These are phyloP conservation scores for Hemithea aestivaria DNA, from an alignment of 2,888 invertebrate genomes.

Conservation along the genomic window DNA sequence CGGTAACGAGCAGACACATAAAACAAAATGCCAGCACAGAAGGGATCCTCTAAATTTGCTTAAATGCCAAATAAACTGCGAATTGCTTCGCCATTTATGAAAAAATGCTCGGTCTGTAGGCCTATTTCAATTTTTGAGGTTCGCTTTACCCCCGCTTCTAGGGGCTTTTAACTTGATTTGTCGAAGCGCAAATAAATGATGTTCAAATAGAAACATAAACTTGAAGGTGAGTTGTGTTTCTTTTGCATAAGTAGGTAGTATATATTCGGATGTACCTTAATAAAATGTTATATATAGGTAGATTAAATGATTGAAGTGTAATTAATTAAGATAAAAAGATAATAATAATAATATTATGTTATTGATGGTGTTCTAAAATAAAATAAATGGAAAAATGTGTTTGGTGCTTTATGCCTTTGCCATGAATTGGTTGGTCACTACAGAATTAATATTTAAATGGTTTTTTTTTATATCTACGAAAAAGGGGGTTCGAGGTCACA, in stretches of 20 bases:
- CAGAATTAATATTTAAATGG: no score
- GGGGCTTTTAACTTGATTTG: constrained; percentile 15
- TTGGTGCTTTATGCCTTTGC: no score
- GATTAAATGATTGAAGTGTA: no score
- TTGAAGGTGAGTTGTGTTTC: constrained; percentile 2
- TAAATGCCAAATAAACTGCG: constrained; percentile 77
- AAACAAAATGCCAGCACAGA: constrained; percentile 75
- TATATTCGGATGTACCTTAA: constrained; percentile 5
- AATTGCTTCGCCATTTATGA: constrained; percentile 73
- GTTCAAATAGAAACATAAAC: constrained; percentile 7
- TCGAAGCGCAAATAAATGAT: constrained; percentile 5
- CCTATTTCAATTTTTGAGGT: constrained; percentile 25
- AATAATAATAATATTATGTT: no score
- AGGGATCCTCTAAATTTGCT: constrained; percentile 73
- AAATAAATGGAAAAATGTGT: no score
- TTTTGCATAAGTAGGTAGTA: neutral
- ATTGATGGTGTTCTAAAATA: no score
- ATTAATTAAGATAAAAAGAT: no score
- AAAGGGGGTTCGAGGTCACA: constrained; percentile 32
- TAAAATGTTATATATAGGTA: no score
- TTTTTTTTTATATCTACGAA: constrained; percentile 32
- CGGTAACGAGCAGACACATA: constrained; percentile 76
- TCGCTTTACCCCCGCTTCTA: constrained; percentile 10
- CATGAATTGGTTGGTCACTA: no score
- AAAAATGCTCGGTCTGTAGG: constrained; percentile 48